These are phyloP conservation scores for Brachypalpus laphriformis DNA, from an alignment of 2,888 invertebrate species.

Conservation along the genomic window DNA sequence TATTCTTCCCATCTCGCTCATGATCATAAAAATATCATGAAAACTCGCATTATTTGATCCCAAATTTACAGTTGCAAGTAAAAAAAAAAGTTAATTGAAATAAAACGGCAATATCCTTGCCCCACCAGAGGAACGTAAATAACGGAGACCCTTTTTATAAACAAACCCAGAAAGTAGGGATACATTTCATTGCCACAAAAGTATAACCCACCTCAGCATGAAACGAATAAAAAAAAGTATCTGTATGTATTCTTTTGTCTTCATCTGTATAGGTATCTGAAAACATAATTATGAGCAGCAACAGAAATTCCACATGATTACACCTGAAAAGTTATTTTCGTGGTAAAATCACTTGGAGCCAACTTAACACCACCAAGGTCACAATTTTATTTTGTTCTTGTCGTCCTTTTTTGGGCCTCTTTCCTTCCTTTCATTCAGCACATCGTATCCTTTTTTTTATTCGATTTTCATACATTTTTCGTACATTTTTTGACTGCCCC, in stretches of 20 bases:
- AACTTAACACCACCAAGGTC: constrained; percentile 72
- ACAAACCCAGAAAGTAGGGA: constrained; percentile 13
- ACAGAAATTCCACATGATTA: constrained; percentile 71
- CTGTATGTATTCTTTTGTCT: not conserved
- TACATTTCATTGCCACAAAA: constrained; percentile 48
- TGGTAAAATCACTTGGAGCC: constrained; percentile 68
- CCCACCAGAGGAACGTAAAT: constrained; percentile 36
- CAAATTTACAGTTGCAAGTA: not conserved
- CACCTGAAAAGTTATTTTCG: constrained; percentile 68
- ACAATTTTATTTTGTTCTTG: constrained; percentile 12
- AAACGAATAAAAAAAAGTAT: constrained; percentile 13
- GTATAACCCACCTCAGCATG: constrained; percentile 46
- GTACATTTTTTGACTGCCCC: constrained; percentile 8
- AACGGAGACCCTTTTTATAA: constrained; percentile 31
- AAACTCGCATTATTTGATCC: constrained; percentile 1
- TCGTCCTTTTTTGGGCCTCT: not conserved
- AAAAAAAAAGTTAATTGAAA: constrained; percentile 34
- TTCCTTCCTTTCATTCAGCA: not conserved
- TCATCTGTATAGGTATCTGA: constrained; percentile 5
- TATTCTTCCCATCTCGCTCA: not conserved
- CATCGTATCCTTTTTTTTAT: constrained; percentile 18
- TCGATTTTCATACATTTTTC: constrained; percentile 16
- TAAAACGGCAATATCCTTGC: constrained; percentile 16
- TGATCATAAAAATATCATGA: constrained; percentile 43
- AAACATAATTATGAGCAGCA: constrained; percentile 46